These are phyloP conservation scores for Dendronephthya gigantea DNA, from an alignment of 64 coral and sea anemone species.

Conservation along the genomic window DNA sequence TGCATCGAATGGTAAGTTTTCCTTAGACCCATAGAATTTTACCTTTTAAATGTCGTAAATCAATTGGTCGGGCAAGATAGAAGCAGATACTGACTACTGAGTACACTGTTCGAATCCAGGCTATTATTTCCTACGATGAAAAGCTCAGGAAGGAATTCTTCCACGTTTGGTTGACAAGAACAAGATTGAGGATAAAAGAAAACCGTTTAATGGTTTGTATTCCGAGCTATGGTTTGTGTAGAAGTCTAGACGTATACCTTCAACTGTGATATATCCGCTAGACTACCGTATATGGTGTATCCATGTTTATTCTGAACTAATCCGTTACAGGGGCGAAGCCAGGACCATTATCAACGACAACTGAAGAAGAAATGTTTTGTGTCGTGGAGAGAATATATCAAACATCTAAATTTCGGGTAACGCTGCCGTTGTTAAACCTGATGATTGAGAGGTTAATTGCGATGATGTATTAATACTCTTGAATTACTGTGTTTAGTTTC, in stretches of 20 bases:
- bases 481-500: not conserved
- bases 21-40: too few relatives aligned
- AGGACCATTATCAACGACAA: not conserved
- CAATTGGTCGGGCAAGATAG: too few relatives aligned
- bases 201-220: conserved; percentile 31
- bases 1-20: conserved; percentile 95
- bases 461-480: not conserved
- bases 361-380: not conserved
- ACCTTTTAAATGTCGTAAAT: too few relatives aligned
- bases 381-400: not conserved
- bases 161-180: conserved; percentile 22
- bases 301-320: not conserved
- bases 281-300: too few relatives aligned
- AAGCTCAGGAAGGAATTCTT: conserved; percentile 25
- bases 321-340: not conserved
- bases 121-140: conserved; percentile 11
- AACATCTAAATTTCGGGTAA: not conserved
- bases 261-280: too few relatives aligned
- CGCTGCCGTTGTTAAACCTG: too few relatives aligned
- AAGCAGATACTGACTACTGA: conserved; percentile 27
- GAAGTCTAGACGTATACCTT: too few relatives aligned
- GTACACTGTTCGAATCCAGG: not conserved
- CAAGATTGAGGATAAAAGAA: conserved; percentile 27
- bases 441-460: too few relatives aligned
- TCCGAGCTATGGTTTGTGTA: too few relatives aligned